Conservation (phyloP, 2,113 vertebrate species). For the Noturus placidus region DNA sequence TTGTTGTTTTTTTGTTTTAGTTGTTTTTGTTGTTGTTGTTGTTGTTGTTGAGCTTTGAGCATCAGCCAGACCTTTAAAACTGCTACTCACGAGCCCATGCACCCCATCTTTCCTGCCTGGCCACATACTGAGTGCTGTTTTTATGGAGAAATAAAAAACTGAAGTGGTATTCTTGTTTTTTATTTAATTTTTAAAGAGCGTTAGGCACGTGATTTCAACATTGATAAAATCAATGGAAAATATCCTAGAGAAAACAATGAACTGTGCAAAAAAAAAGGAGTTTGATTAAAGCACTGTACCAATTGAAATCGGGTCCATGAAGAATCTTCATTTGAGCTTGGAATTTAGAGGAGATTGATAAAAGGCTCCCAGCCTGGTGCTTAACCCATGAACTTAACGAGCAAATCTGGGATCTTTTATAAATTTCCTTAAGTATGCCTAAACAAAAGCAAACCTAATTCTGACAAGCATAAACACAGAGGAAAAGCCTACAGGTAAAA, state of each 20-base stretch:
- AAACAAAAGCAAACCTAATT: constrained; percentile 29
- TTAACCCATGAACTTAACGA: neutral
- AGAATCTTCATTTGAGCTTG: constrained; percentile 6
- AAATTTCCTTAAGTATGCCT: constrained; percentile 19
- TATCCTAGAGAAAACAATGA: constrained; percentile 9
- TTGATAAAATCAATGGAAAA: constrained; percentile 3
- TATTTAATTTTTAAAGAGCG: neutral
- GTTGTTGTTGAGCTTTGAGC: neutral
- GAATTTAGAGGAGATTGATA: constrained; percentile 18
- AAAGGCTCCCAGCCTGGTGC: neutral
- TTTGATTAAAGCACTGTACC: constrained; percentile 27
- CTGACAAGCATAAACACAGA: neutral
- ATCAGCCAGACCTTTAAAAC: neutral
- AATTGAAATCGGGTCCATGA: constrained; percentile 10
- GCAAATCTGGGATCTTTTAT: constrained; percentile 28
- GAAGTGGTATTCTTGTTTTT: neutral
- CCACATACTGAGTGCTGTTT: neutral
- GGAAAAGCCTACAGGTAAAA: constrained; percentile 11
- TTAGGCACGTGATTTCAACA: constrained; percentile 6
- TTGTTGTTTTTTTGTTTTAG: too few relatives aligned
- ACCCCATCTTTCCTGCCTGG: neutral
- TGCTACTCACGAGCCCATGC: neutral
- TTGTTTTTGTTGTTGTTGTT: neutral
- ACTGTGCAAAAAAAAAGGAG: neutral
- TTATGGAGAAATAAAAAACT: neutral